Conservation (phyloP, 2,797 vertebrate species). For the Ataeniobius toweri region DNA sequence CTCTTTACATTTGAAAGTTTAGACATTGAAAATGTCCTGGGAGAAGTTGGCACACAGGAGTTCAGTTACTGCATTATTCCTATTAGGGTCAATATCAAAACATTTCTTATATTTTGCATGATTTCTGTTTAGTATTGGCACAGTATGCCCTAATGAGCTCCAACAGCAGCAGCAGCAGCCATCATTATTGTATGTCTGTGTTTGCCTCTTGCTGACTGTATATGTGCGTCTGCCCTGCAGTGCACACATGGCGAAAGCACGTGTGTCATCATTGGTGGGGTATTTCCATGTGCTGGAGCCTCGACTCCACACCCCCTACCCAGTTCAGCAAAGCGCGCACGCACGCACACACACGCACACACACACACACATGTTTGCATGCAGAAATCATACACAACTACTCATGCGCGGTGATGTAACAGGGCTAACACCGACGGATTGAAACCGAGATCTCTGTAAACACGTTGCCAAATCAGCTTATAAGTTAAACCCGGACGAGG, state of each 20-base stretch:
- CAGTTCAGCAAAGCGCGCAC: not conserved
- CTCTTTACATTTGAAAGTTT: too few species aligned
- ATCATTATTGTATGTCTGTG: conserved; percentile 32
- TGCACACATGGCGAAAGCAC: conserved; percentile 56
- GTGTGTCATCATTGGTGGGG: conserved; percentile 62
- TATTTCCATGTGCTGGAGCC: conserved; percentile 60
- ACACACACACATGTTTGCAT: not conserved
- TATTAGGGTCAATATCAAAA: conserved; percentile 11
- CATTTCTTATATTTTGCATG: conserved; percentile 1
- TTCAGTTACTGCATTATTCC: not conserved
- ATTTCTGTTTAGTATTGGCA: conserved; percentile 15
- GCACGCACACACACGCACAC: not conserved
- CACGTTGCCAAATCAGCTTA: conserved; percentile 78
- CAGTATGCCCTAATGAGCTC: conserved; percentile 34
- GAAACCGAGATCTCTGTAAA: conserved; percentile 76
- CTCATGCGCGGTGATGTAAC: conserved; percentile 71
- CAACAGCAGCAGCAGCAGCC: conserved; percentile 14
- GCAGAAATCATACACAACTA: conserved; percentile 18
- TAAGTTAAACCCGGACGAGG: conserved; percentile 57
- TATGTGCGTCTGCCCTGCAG: conserved; percentile 40
- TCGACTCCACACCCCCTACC: not conserved
- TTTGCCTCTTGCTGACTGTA: conserved; percentile 40
- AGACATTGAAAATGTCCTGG: too few species aligned
- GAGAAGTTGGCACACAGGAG: too few species aligned
- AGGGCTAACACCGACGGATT: conserved; percentile 66